phyloP scores from a whole-genome alignment of 2,888 invertebrate genomes.

The Vesta saturnalis region DNA sequence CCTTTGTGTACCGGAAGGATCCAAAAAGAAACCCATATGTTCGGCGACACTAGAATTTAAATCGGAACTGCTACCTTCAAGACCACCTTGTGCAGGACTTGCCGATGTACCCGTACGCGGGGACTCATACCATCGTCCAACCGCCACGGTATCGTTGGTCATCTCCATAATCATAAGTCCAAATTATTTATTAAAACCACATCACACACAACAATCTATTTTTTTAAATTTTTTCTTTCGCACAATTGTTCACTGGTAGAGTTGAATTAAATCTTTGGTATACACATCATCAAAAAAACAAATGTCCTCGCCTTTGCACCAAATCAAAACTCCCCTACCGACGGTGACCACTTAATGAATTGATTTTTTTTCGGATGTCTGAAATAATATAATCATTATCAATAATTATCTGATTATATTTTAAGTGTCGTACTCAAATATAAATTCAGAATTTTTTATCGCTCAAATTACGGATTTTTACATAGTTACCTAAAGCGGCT shows the following conservation, averaged over 20 bases:
- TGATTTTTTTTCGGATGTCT: background rate
- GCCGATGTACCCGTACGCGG: constrained; percentile 61
- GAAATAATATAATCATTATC: constrained; percentile 7
- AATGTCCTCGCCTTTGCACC: constrained; percentile 8
- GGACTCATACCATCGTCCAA: constrained; percentile 63
- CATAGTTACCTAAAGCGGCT: too few relatives aligned
- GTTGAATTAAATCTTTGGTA: constrained; percentile 24
- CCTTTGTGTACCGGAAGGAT: constrained; percentile 60
- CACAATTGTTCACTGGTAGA: background rate
- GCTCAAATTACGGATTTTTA: too few relatives aligned
- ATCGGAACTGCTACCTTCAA: constrained; percentile 53
- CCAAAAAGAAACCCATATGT: constrained; percentile 64
- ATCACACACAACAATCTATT: constrained; percentile 31
- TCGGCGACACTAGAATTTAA: constrained; percentile 62
- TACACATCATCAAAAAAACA: constrained; percentile 21
- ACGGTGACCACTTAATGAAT: background rate
- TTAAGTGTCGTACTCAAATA: too few relatives aligned
- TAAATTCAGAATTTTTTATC: background rate
- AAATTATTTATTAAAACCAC: constrained; percentile 28
- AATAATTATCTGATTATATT: background rate
- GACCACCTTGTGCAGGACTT: constrained; percentile 57
- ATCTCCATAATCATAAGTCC: constrained; percentile 63
- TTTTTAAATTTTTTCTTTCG: background rate
- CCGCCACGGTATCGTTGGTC: constrained; percentile 61
- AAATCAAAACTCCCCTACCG: too few relatives aligned